A percentile compares a stretch with the other conserved stretches of the same genome.
Conservation (phyloP, 2,113 vertebrate genomes). For the Potamarius usumacintae region DNA sequence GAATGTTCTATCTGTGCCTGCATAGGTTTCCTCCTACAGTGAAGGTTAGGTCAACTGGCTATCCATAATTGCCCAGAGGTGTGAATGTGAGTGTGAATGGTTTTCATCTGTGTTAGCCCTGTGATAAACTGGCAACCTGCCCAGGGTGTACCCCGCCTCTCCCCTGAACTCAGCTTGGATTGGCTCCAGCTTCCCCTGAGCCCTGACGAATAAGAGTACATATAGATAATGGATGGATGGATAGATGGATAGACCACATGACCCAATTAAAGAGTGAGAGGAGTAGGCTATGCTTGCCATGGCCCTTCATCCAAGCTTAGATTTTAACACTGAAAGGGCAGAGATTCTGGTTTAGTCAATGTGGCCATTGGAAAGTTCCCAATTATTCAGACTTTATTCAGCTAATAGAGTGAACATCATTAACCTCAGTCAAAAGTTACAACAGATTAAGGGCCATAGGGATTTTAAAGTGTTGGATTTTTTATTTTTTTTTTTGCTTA, state of each 20-base stretch:
- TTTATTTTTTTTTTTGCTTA: background rate
- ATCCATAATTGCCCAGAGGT: too few species aligned
- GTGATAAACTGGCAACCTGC: too few species aligned
- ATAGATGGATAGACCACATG: background rate
- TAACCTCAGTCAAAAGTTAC: slow-evolving; percentile 6
- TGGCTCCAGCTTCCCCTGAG: too few species aligned
- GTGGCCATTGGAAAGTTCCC: background rate
- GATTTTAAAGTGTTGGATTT: background rate
- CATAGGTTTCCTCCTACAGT: too few species aligned
- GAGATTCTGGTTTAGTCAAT: background rate
- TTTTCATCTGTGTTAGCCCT: too few species aligned
- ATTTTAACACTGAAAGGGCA: background rate
- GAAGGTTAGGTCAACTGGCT: too few species aligned
- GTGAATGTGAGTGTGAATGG: too few species aligned
- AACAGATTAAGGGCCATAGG: background rate
- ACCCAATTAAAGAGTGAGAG: background rate
- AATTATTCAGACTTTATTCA: background rate
- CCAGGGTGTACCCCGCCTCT: too few species aligned
- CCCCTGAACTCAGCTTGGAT: too few species aligned
- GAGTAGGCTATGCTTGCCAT: background rate
- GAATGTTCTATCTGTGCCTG: too few species aligned
- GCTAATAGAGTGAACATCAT: slow-evolving; percentile 18
- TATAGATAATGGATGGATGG: too few species aligned
- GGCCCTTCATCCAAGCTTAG: background rate
- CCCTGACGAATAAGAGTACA: too few species aligned